Evolutionary conservation across 1,140 invertebrate species (phyloP), one percentile per base, ranked within the genome.

Genomic region (Holotrichia oblita): DNA sequence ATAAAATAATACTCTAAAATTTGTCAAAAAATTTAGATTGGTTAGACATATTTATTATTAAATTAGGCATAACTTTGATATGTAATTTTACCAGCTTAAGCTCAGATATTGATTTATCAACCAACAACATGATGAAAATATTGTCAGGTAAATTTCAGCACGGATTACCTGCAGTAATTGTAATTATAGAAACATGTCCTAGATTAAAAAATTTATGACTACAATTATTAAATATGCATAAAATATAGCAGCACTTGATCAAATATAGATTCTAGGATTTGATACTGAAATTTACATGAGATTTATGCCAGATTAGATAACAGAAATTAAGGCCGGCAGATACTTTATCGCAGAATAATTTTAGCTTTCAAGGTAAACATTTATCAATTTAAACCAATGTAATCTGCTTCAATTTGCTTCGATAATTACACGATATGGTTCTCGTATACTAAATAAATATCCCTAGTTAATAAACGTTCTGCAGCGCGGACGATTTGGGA

Each of bases 241-340:
- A 55, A 55, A 48, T 48, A 48, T n/a, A 55, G 48, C 48, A 55
- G 48, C n/a, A 6, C 48, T 55, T 55, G n/a, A 55, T 55, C 48
- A 55, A 55, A 55, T 55, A 55, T 55, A 55, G 48, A 55, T 55
- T 55, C 17, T 55, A n/a, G 14, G 48, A 55, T 55, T 55, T 55
- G 14, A 55, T 55, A 55, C 17, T 55, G 48, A 55, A 55, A 55
- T 55, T 55, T 55, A 17, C 48, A 55, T 17, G n/a, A 55, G 48
- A 55, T 55, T 17, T 55, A 55, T 17, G n/a, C n/a, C n/a, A 55
- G 48, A 55, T 55, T 55, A 55, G 48, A 55, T 55, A 55, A 55
- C 3, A 17, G 48, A 6, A 55, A 17, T n/a, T 48, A n/a, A 14
- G 10, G 14, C n/a, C 48, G 48, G 6, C 17, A 17, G 48, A 17